These are phyloP conservation scores for Vanessa cardui DNA, from an alignment of 2,888 invertebrate genomes.

Conservation along the genomic window DNA sequence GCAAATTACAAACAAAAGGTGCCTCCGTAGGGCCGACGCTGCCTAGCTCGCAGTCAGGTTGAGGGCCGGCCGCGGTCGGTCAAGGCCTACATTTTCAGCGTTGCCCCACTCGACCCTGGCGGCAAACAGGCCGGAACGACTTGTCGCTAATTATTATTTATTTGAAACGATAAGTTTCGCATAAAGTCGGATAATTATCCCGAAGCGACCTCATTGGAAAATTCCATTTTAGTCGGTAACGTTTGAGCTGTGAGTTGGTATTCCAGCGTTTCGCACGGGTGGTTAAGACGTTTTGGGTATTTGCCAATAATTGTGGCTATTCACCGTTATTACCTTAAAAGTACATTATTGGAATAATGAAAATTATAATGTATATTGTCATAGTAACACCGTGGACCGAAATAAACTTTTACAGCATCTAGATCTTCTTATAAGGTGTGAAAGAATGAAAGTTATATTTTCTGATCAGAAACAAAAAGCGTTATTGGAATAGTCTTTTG, in stretches of 20 bases:
- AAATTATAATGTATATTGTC: neutral
- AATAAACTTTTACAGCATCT: too few relatives aligned
- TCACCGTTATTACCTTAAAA: neutral
- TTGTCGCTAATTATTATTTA: conserved; percentile 65
- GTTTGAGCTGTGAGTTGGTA: neutral
- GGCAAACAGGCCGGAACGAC: conserved; percentile 79
- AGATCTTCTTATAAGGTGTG: too few relatives aligned
- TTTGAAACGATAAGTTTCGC: conserved; percentile 25
- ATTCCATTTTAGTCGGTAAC: neutral
- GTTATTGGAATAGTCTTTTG: neutral
- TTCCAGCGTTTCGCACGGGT: too few relatives aligned
- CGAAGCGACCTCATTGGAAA: conserved; percentile 6
- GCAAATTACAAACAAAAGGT: neutral
- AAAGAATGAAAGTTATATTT: too few relatives aligned
- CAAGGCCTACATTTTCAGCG: conserved; percentile 75
- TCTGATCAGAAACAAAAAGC: neutral
- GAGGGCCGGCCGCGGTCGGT: conserved; percentile 65
- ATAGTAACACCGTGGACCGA: too few relatives aligned
- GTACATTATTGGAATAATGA: neutral
- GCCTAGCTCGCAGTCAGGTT: conserved; percentile 47
- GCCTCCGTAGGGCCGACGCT: too few relatives aligned
- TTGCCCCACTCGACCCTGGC: conserved; percentile 78
- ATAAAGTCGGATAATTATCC: conserved; percentile 17
- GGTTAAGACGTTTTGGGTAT: neutral
- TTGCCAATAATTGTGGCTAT: neutral